phyloP scores from a whole-genome alignment of 2,113 vertebrate species.

The Gracilinanus agilis region DNA sequence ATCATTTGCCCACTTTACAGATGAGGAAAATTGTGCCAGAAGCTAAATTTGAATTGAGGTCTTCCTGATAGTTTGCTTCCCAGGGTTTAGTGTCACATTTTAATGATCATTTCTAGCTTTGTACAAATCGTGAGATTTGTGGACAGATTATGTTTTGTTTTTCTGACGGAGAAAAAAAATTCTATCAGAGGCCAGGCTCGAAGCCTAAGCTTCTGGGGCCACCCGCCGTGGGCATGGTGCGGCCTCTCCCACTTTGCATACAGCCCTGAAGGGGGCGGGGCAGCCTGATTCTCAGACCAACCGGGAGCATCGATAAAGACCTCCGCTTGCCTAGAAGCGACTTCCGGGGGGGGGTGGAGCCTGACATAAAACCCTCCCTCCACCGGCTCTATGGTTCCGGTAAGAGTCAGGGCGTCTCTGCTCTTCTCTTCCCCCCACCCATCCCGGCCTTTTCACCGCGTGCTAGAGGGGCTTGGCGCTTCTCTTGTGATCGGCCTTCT shows the following conservation, averaged over 20 bases:
- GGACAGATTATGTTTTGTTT: neutral
- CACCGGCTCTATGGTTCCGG: neutral
- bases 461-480: neutral
- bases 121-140: neutral
- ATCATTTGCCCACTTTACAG: neutral
- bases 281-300: too few species aligned
- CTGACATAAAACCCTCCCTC: neutral
- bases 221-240: accelerated
- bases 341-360: neutral
- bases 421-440: accelerated
- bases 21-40: neutral
- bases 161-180: neutral
- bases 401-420: too few species aligned
- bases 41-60: neutral
- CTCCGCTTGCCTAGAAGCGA: neutral
- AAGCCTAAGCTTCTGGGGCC: neutral
- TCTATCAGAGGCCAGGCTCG: neutral
- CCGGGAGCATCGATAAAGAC: neutral
- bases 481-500: neutral
- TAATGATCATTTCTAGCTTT: neutral
- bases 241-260: neutral
- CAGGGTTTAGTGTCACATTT: neutral
- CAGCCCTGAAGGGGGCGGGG: neutral
- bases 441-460: accelerated
- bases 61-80: neutral